A percentile compares a stretch with the other conserved stretches of the same genome.
Conservation (phyloP, 2,888 invertebrate genomes). For the Conops quadrifasciatus region DNA sequence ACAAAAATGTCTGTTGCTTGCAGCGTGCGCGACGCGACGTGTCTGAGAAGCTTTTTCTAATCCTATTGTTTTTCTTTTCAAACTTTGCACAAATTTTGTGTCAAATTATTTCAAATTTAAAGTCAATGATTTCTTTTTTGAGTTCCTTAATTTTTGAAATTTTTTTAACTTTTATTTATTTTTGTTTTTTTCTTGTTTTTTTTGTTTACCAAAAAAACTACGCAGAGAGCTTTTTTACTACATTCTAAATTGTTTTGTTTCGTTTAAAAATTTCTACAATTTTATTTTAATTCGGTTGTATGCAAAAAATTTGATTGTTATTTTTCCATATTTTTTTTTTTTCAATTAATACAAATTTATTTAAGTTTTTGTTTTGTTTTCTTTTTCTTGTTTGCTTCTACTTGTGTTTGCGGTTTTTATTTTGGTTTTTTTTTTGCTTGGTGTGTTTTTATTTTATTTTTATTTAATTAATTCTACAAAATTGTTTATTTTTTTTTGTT, state of each 20-base stretch:
- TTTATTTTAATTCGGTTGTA: not conserved
- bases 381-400: not conserved
- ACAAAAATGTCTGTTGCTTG: too few relatives aligned
- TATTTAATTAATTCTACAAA: too few relatives aligned
- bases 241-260: too few relatives aligned
- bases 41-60: not conserved
- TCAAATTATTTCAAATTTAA: slow-evolving; percentile 11
- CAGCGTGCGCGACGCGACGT: too few relatives aligned
- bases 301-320: not conserved
- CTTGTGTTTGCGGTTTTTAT: too few relatives aligned
- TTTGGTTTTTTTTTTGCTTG: too few relatives aligned
- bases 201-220: too few relatives aligned
- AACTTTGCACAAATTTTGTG: slow-evolving; percentile 5
- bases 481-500: not conserved
- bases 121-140: too few relatives aligned
- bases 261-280: slow-evolving; percentile 24
- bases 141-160: too few relatives aligned
- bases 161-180: too few relatives aligned
- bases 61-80: not conserved
- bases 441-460: not conserved
- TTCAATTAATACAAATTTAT: not conserved
- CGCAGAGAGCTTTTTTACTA: too few relatives aligned
- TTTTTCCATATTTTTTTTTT: not conserved
- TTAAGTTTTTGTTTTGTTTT: slow-evolving; percentile 2
- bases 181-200: too few relatives aligned